Percentiles rank a stretch among this genome's conserved stretches.
phyloP scores from a whole-genome alignment of 2,113 vertebrate genomes.

The Laterallus jamaicensis region DNA sequence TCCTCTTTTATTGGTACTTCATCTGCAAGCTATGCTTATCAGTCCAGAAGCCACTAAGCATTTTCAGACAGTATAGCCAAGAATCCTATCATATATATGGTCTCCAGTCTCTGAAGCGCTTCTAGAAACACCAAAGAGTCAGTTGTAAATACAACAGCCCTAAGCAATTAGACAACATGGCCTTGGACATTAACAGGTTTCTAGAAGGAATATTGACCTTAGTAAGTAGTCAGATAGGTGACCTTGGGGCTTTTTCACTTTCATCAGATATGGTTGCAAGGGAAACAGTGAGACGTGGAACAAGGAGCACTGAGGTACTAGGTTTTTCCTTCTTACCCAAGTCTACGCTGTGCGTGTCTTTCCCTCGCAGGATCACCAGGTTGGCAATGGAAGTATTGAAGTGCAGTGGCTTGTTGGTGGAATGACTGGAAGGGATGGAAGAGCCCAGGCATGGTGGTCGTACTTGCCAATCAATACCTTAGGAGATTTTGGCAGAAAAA shows the following conservation, averaged over 20 bases:
- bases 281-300: not conserved
- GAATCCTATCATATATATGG: not conserved
- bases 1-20: not conserved
- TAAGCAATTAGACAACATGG: accelerated
- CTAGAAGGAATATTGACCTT: not conserved
- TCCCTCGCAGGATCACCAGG: constrained; percentile 91
- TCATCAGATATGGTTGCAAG: not conserved
- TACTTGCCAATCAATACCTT: constrained; percentile 94
- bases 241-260: not conserved
- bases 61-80: not conserved
- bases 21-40: not conserved
- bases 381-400: constrained; percentile 93
- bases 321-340: constrained; percentile 74
- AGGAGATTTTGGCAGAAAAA: not conserved
- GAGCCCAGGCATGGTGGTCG: constrained; percentile 56
- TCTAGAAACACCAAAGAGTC: not conserved
- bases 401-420: constrained; percentile 34
- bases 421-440: constrained; percentile 30
- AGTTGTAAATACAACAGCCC: not conserved
- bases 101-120: not conserved
- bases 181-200: not conserved
- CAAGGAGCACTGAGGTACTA: not conserved
- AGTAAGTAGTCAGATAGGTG: not conserved
- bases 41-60: not conserved
- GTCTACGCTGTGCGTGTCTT: constrained; percentile 80